Conservation (phyloP, 2,113 vertebrate species). For the Ptyas mucosa region DNA sequence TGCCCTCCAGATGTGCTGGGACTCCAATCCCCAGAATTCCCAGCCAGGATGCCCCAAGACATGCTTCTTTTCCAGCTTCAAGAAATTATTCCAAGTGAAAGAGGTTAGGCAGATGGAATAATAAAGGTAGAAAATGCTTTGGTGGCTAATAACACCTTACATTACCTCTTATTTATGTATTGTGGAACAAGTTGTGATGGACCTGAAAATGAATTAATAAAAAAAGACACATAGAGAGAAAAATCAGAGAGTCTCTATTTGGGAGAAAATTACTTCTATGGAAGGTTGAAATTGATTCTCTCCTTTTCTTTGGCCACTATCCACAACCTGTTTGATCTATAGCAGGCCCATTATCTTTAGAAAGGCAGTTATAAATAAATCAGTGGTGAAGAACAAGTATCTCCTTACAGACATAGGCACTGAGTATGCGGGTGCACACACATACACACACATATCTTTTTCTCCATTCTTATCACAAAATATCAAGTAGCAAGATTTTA, state of each 20-base stretch:
- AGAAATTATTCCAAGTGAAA: background rate
- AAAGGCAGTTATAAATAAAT: background rate
- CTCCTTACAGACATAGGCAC: background rate
- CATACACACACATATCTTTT: background rate
- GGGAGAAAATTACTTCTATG: background rate
- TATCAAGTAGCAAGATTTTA: conserved; percentile 49
- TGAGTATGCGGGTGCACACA: background rate
- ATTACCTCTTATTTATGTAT: background rate
- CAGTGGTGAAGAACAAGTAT: background rate
- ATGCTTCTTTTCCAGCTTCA: conserved; percentile 10
- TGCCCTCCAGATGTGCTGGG: background rate
- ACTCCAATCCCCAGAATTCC: background rate
- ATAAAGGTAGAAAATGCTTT: background rate
- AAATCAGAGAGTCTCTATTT: background rate
- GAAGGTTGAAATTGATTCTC: background rate
- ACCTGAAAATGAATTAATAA: background rate
- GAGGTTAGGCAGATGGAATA: background rate
- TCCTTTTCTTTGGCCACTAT: background rate
- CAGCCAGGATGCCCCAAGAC: background rate
- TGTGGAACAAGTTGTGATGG: background rate
- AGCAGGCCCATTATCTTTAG: background rate
- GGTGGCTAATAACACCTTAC: background rate
- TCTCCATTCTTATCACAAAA: conserved; percentile 31
- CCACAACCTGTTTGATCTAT: background rate
- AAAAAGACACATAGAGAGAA: background rate